Evolutionary conservation across 2,888 invertebrate species (phyloP).

Genomic region (Dasypolia templi): DNA sequence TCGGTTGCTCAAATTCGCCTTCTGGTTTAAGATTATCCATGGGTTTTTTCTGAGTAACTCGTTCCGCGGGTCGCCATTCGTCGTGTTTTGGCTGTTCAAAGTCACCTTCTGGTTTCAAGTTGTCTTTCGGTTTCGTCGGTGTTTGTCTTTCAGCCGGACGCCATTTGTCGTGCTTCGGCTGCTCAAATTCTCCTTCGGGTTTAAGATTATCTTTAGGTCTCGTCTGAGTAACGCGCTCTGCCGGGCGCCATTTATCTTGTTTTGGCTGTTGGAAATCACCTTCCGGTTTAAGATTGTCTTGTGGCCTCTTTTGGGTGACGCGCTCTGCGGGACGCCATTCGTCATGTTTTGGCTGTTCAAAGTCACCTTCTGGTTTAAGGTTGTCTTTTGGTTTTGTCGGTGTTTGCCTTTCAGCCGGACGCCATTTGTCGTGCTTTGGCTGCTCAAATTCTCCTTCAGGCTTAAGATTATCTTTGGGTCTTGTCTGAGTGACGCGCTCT

Average conservation of each 20-base stretch:
- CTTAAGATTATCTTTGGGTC: conserved; percentile 85
- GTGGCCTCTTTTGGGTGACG: conserved; percentile 74
- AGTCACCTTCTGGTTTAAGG: conserved; percentile 51
- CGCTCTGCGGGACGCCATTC: conserved; percentile 57
- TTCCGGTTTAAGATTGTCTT: conserved; percentile 39
- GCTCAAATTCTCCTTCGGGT: conserved; percentile 88
- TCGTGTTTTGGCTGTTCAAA: conserved; percentile 83
- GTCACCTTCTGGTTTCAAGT: conserved; percentile 89
- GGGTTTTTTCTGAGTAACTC: conserved; percentile 85
- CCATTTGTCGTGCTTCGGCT: conserved; percentile 81
- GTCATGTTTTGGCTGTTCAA: conserved; percentile 44
- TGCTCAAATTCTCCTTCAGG: conserved; percentile 89
- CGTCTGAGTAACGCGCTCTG: conserved; percentile 61
- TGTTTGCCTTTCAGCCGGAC: conserved; percentile 42
- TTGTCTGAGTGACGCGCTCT: conserved; percentile 75
- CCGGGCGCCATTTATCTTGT: conserved; percentile 29
- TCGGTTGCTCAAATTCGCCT: conserved; percentile 88
- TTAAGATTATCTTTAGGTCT: conserved; percentile 89
- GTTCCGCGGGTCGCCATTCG: conserved; percentile 80
- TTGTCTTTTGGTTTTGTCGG: conserved; percentile 50
- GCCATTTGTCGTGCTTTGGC: conserved; percentile 70
- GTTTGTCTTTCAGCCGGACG: conserved; percentile 55
- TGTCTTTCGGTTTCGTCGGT: conserved; percentile 84
- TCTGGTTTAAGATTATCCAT: conserved; percentile 90
- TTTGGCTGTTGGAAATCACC: conserved; percentile 16